Conservation (phyloP, 37 sponge, comb jelly and placozoan species). For the Aphrocallistes beatrix region DNA sequence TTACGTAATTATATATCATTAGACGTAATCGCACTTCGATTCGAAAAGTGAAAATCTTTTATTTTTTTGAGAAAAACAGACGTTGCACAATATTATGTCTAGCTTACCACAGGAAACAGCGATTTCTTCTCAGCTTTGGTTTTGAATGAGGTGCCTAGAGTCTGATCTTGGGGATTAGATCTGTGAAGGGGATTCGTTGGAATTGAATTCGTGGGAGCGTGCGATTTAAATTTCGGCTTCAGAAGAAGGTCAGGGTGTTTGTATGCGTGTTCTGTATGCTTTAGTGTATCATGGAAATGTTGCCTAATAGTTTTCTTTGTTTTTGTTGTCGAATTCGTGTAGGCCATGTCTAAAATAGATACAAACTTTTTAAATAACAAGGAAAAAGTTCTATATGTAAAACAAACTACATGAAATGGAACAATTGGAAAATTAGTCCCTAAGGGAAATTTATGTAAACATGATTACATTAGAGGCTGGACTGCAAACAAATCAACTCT, state of each 20-base stretch:
- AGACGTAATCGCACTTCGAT: not conserved
- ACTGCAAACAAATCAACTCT: too few species aligned
- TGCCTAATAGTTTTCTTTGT: not conserved
- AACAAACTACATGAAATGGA: not conserved
- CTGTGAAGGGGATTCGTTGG: not conserved
- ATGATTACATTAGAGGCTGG: too few species aligned
- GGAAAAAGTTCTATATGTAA: not conserved
- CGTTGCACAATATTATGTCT: not conserved
- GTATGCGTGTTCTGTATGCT: not conserved
- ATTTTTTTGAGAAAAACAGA: not conserved
- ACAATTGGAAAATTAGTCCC: not conserved
- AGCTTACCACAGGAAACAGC: not conserved
- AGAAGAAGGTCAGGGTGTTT: not conserved
- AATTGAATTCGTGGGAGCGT: not conserved
- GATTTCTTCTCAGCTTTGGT: slow-evolving; percentile 12
- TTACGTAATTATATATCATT: too few species aligned
- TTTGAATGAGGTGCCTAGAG: not conserved
- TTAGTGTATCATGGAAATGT: not conserved
- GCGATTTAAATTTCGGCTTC: not conserved
- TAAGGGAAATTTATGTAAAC: too few species aligned
- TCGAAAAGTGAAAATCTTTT: not conserved
- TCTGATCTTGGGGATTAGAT: not conserved
- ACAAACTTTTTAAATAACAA: not conserved
- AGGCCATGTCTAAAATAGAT: not conserved
- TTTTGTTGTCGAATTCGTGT: not conserved